Base-by-base conservation (phyloP, 1,140 invertebrate genomes). In the Aphelinus certus region DNA sequence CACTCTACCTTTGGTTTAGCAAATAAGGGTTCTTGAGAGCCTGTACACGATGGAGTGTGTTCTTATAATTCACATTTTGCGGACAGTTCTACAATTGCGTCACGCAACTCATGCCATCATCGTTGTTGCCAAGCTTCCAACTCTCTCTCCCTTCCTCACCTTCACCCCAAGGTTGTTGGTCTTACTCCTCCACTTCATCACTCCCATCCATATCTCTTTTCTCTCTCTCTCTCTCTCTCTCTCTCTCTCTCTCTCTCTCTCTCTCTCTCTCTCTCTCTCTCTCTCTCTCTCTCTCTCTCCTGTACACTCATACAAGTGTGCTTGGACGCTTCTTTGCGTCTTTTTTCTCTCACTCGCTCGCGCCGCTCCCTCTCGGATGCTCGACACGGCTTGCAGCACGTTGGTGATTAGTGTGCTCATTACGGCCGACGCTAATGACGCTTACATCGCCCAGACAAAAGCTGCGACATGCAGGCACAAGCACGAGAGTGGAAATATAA, bases 381-480 rank as follows among this genome's bases (percentile, higher is more conserved):
- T 73, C 61, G 68, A 57, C 62, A 57, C 62, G 65, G 73, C 62
- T 77, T 72, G 70, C 79, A 81, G 80, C 78, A 81, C 80, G 81
- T 81, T 75, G 82, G 84, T 86, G 85, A 86, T 87, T 87, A 86
- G 84, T 81, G 81, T 81, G 83, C 84, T 87, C 85, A 85, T 86
- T 87, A 86, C 79, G 79, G 71, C 70, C 74, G 81, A 86, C 82
- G 82, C 84, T 86, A 85, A 85, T 84, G 84, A 85, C 82, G 83
- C 83, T 82, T 85, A 82, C 81, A 81, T 74, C 68, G 75, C 51
- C 51, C 51, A 81, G 80, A 85, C 83, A 85, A 83, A 84, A 84
- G 79, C 79, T 82, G 72, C 65, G 77, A 80, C 73, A 78, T 80
- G 79, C 77, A 79, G 77, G 70, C 77, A 71, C 70, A 66, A 26